Conservation (phyloP, 2,888 invertebrate genomes). For the Cosmia pyralina region DNA sequence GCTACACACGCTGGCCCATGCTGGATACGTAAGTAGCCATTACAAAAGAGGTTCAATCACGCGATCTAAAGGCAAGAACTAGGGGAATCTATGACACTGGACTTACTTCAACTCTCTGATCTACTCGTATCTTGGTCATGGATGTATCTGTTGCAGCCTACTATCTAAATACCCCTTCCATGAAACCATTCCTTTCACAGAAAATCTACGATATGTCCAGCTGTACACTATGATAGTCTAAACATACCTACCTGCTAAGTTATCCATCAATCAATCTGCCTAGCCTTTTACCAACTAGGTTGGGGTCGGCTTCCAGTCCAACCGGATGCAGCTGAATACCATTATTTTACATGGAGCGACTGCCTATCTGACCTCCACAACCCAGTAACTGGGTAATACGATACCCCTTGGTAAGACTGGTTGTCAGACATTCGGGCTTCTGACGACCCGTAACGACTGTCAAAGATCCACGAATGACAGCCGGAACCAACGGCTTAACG, state of each 20-base stretch:
- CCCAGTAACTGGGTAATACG: no score
- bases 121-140: neutral
- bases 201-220: neutral
- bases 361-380: no score
- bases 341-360: no score
- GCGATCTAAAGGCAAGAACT: neutral
- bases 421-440: no score
- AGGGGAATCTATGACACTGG: slow-evolving; percentile 4
- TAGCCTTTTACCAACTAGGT: no score
- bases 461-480: no score
- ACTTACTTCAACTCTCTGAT: neutral
- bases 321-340: no score
- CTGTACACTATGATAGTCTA: neutral
- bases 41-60: neutral
- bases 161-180: neutral
- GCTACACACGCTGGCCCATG: neutral
- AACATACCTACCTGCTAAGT: neutral
- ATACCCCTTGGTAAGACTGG: no score
- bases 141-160: neutral
- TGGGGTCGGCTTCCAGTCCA: no score
- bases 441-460: no score
- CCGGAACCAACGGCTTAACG: no score
- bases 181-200: neutral
- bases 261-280: no score
- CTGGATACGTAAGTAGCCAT: neutral